These are phyloP conservation scores for Triplophysa tibetana DNA, from an alignment of 2,113 vertebrate species.

Conservation along the genomic window DNA sequence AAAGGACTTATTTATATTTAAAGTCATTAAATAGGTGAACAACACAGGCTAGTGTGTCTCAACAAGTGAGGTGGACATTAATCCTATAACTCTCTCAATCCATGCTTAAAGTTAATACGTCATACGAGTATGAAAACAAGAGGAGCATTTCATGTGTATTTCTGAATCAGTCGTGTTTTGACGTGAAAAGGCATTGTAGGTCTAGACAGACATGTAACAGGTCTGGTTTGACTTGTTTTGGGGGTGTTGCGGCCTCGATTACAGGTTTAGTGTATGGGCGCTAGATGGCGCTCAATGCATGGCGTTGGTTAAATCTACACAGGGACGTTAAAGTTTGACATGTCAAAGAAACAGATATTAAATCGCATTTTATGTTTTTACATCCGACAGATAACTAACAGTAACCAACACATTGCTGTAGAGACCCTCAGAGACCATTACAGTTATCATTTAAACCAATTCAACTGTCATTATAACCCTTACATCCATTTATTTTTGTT, in stretches of 20 bases:
- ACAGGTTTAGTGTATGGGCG: neutral
- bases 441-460: too few species aligned
- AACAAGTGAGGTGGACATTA: slow-evolving; percentile 13
- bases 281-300: neutral
- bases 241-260: neutral
- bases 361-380: too few species aligned
- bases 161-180: neutral
- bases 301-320: too few species aligned
- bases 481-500: too few species aligned
- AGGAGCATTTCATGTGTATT: neutral
- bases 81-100: slow-evolving; percentile 36
- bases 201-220: neutral
- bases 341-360: too few species aligned
- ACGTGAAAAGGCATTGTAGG: neutral
- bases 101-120: slow-evolving; percentile 21
- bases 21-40: neutral
- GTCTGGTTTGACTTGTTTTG: slow-evolving; percentile 30
- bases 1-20: too few species aligned
- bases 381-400: too few species aligned
- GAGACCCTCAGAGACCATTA: too few species aligned
- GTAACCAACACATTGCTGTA: too few species aligned
- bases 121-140: neutral
- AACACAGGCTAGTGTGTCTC: neutral
- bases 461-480: too few species aligned
- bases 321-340: too few species aligned